Evolutionary conservation across 2,797 vertebrate species (phyloP).

Genomic region (Adrianichthys oophorus): DNA sequence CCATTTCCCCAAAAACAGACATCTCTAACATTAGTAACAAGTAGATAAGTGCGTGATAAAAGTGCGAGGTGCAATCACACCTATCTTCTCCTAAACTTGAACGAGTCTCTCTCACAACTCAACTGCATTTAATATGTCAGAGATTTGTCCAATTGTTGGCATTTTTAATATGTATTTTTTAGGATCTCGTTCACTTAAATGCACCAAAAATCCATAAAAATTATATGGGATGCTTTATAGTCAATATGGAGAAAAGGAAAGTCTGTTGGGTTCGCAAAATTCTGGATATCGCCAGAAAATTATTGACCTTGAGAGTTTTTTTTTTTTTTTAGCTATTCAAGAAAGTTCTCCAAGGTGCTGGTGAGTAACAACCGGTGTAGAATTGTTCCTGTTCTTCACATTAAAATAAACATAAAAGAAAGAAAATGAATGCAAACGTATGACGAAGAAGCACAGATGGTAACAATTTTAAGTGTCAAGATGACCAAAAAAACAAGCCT

Average conservation of each 20-base stretch:
- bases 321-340: background rate
- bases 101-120: background rate
- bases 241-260: background rate
- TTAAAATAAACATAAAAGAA: too few relatives aligned
- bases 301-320: background rate
- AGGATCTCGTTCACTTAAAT: background rate
- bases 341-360: too few relatives aligned
- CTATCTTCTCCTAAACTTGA: slow-evolving; percentile 21
- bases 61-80: slow-evolving; percentile 23
- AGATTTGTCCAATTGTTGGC: background rate
- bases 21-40: slow-evolving; percentile 32
- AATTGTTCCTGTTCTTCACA: too few relatives aligned
- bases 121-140: background rate
- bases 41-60: slow-evolving; percentile 10
- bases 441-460: background rate
- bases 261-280: background rate
- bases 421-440: background rate
- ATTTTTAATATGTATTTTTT: slow-evolving; percentile 5
- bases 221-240: background rate
- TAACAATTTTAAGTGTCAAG: background rate
- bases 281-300: slow-evolving; percentile 3
- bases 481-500: background rate
- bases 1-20: slow-evolving; percentile 29
- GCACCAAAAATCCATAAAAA: background rate
- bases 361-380: too few relatives aligned